A percentile compares a stretch with the other conserved stretches of the same genome.
Conservation (phyloP, 2,797 vertebrate species). For the Neopelma chrysocephalum region DNA sequence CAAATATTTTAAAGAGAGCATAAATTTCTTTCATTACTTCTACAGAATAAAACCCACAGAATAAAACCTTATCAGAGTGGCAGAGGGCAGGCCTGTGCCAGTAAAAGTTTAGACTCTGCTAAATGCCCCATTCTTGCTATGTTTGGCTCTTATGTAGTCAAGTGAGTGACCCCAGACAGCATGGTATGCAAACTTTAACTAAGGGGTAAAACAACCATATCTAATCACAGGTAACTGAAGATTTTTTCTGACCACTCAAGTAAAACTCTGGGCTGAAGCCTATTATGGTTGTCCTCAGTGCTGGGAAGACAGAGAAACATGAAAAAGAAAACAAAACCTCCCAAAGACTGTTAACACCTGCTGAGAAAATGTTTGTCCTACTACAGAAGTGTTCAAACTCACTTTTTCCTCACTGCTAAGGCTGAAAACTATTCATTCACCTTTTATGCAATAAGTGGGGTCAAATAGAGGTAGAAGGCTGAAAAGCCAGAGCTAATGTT, state of each 20-base stretch:
- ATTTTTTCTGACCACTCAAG: neutral
- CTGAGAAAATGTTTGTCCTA: neutral
- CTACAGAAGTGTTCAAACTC: neutral
- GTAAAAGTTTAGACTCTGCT: neutral
- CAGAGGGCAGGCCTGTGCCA: neutral
- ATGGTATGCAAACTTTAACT: neutral
- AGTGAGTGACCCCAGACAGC: neutral
- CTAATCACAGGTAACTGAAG: neutral
- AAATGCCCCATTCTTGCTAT: neutral
- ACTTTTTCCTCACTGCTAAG: neutral
- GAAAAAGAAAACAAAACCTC: neutral
- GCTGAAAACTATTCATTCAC: neutral
- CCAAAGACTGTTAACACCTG: neutral
- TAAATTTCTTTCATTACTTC: neutral
- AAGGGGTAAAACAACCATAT: neutral
- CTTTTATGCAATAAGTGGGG: neutral
- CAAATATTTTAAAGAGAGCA: neutral
- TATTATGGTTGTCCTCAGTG: neutral
- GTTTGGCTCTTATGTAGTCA: neutral
- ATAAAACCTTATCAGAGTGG: neutral
- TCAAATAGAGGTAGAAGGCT: neutral
- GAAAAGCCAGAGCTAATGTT: slow-evolving; percentile 56
- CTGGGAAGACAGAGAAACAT: neutral
- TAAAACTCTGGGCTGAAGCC: neutral
- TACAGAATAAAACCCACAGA: neutral